Conservation (phyloP, 2,113 vertebrate genomes). For the Heloderma charlesbogerti region DNA sequence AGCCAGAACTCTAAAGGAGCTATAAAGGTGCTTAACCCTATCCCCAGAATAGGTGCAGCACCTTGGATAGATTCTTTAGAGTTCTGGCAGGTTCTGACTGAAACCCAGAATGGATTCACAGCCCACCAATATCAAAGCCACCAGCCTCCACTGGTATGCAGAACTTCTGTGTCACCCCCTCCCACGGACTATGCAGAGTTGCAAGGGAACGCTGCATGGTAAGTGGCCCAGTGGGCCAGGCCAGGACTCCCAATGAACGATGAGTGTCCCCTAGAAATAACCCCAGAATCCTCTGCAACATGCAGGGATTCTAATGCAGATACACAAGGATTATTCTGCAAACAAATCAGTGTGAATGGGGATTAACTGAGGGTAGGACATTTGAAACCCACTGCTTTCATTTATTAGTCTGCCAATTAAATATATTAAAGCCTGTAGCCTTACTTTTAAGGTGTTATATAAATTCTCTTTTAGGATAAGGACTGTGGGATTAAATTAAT, state of each 20-base stretch:
- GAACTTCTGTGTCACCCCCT: not conserved
- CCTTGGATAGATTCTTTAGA: no score
- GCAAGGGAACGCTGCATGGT: not conserved
- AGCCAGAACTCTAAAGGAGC: no score
- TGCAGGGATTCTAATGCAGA: not conserved
- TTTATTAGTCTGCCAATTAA: not conserved
- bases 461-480: slow-evolving; percentile 6
- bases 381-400: not conserved
- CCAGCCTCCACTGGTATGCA: no score
- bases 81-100: no score
- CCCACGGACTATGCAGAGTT: not conserved
- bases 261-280: not conserved
- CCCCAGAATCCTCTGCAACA: not conserved
- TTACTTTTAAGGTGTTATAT: not conserved
- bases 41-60: no score
- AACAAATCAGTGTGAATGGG: not conserved
- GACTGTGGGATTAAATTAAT: not conserved
- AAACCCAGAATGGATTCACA: no score
- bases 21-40: no score
- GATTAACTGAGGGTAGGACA: not conserved
- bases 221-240: not conserved
- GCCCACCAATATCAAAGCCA: no score
- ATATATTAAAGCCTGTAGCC: not conserved
- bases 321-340: not conserved
- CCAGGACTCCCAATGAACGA: not conserved